Conservation (phyloP, 2,113 vertebrate genomes). For the Neofelis nebulosa region DNA sequence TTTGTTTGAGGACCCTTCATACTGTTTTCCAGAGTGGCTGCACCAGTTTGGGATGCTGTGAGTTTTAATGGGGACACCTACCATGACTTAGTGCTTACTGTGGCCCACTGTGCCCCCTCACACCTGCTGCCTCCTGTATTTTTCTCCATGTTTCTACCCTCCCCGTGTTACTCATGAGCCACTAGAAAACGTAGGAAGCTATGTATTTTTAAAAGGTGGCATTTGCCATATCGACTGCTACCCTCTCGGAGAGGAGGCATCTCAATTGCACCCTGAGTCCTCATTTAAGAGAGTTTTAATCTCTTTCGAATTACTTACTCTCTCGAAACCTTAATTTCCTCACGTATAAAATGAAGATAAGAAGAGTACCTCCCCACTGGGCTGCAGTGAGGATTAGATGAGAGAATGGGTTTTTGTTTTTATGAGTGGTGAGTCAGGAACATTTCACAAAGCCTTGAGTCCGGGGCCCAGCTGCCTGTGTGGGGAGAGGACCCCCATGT, state of each 20-base stretch:
- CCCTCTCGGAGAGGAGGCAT: neutral
- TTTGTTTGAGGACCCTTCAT: no score
- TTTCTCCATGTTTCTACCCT: neutral
- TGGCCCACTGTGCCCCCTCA: neutral
- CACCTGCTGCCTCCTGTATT: fast-evolving
- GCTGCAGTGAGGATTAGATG: neutral
- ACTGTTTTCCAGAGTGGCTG: no score
- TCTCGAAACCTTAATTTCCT: neutral
- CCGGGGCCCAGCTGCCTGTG: fast-evolving
- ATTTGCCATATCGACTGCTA: neutral
- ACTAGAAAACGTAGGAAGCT: neutral
- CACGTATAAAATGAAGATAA: neutral
- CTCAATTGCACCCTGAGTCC: neutral
- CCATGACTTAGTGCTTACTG: neutral
- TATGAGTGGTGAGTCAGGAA: neutral
- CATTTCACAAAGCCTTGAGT: neutral
- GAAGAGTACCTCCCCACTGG: neutral
- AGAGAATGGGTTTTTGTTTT: neutral
- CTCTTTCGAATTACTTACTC: neutral
- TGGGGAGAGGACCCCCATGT: no score
- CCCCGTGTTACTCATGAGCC: neutral
- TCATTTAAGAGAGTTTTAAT: neutral
- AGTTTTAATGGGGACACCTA: neutral
- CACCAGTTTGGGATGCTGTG: no score
- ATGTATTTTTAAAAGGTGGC: neutral